Percentiles rank a stretch among this genome's conserved stretches.
These are phyloP conservation scores for Pteromalus puparum DNA, from an alignment of 1,140 invertebrate genomes.

Conservation along the genomic window DNA sequence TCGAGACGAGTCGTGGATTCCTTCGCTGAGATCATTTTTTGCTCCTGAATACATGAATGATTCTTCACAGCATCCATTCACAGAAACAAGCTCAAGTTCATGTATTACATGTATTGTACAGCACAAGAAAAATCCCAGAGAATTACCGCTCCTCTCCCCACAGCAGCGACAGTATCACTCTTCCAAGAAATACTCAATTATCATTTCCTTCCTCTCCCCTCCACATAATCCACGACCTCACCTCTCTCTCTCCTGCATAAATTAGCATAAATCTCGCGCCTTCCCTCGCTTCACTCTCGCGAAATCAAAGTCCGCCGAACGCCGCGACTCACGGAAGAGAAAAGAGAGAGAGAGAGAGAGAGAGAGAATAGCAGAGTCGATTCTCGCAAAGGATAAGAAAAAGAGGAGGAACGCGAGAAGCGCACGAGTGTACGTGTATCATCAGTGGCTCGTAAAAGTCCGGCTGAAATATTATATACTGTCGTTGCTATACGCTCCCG, in stretches of 20 bases:
- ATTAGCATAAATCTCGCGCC: conserved; percentile 42
- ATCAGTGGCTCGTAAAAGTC: conserved; percentile 33
- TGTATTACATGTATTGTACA: too few relatives aligned
- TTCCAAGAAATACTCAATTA: conserved; percentile 25
- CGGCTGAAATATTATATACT: neutral
- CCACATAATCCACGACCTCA: neutral
- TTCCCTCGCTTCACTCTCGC: neutral
- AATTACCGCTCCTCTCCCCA: neutral
- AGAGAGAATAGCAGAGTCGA: too few relatives aligned
- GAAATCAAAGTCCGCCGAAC: neutral
- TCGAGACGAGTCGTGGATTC: too few relatives aligned
- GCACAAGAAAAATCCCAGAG: too few relatives aligned
- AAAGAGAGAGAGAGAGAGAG: too few relatives aligned
- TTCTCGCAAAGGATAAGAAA: too few relatives aligned
- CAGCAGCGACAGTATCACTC: neutral
- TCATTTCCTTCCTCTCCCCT: conserved; percentile 18
- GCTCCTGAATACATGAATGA: too few relatives aligned
- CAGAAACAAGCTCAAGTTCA: too few relatives aligned
- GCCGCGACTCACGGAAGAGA: neutral
- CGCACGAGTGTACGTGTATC: conserved; percentile 17
- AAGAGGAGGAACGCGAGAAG: neutral
- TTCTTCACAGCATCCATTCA: too few relatives aligned
- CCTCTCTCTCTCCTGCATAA: conserved; percentile 9
- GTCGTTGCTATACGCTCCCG: neutral
- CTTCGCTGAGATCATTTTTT: too few relatives aligned